These are phyloP conservation scores for Caenorhabditis sp. DNA, from an alignment of 2,888 invertebrate genomes.

Conservation along the genomic window DNA sequence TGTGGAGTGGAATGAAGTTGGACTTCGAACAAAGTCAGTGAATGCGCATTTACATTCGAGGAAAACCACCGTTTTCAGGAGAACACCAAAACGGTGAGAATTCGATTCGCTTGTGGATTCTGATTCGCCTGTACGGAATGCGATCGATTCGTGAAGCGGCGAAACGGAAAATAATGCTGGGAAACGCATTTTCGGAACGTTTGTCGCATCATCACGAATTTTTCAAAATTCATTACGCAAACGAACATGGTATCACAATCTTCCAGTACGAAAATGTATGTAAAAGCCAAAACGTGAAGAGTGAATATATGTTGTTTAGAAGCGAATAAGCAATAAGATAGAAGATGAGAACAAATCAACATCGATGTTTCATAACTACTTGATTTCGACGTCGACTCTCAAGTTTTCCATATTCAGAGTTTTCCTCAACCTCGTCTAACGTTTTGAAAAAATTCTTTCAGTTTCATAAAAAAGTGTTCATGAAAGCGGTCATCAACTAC, in stretches of 20 bases:
- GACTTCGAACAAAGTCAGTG: no score
- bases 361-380: constrained; percentile 49
- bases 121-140: constrained; percentile 47
- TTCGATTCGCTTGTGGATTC: constrained; percentile 50
- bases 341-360: constrained; percentile 38
- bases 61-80: background rate
- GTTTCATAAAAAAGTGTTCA: constrained; percentile 43
- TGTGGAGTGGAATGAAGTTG: no score
- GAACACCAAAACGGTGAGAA: constrained; percentile 25
- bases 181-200: constrained; percentile 43
- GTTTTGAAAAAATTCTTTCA: background rate
- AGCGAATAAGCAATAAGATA: constrained; percentile 22
- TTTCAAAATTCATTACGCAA: constrained; percentile 37
- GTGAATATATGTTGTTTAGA: constrained; percentile 2
- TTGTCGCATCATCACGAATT: constrained; percentile 38
- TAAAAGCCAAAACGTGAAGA: background rate
- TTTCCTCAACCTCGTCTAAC: no score
- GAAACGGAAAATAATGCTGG: constrained; percentile 38
- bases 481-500: constrained; percentile 48
- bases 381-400: constrained; percentile 23
- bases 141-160: constrained; percentile 46
- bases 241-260: constrained; percentile 47
- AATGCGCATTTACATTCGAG: no score
- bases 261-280: constrained; percentile 56
- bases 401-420: constrained; percentile 43